A percentile compares a stretch with the other conserved stretches of the same genome.
phyloP scores from a whole-genome alignment of 92 coral and sea anemone genomes.

The Epizoanthus rinbou region DNA sequence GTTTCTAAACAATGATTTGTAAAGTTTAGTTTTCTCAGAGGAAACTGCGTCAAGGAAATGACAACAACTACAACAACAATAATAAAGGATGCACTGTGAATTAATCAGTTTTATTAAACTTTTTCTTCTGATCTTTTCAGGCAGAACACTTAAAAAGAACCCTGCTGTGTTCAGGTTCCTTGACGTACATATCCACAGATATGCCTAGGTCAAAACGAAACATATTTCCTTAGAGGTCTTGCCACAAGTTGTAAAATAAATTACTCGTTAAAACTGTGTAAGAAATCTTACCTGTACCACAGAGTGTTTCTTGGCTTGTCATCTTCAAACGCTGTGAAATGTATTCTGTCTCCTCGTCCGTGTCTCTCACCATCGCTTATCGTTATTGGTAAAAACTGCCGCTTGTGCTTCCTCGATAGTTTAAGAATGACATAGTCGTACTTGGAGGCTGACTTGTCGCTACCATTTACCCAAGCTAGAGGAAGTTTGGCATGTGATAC shows the following conservation, averaged over 20 bases:
- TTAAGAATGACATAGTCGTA: conserved; percentile 87
- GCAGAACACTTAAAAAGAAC: conserved; percentile 3
- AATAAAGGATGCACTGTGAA: background rate
- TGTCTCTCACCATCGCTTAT: conserved; percentile 70
- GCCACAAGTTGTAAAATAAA: background rate
- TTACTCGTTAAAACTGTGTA: background rate
- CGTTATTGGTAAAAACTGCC: conserved; percentile 70
- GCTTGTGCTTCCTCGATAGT: conserved; percentile 68
- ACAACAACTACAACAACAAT: conserved; percentile 9
- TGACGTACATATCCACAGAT: background rate
- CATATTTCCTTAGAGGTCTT: background rate
- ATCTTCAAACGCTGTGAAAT: conserved; percentile 96
- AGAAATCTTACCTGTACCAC: conserved; percentile 78
- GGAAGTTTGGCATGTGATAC: conserved; percentile 70
- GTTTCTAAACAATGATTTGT: background rate
- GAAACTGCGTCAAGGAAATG: background rate
- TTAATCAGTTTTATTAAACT: background rate
- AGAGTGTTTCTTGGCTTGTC: conserved; percentile 81
- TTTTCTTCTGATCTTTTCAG: background rate
- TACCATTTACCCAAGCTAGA: conserved; percentile 80
- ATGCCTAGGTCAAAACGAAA: background rate
- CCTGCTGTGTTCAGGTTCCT: background rate
- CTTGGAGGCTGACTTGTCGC: conserved; percentile 75
- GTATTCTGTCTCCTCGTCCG: conserved; percentile 67
- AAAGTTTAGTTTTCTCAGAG: background rate